Percentiles rank a stretch among this genome's conserved stretches.
phyloP scores from a whole-genome alignment of 2,797 vertebrate genomes.

The Falco biarmicus region DNA sequence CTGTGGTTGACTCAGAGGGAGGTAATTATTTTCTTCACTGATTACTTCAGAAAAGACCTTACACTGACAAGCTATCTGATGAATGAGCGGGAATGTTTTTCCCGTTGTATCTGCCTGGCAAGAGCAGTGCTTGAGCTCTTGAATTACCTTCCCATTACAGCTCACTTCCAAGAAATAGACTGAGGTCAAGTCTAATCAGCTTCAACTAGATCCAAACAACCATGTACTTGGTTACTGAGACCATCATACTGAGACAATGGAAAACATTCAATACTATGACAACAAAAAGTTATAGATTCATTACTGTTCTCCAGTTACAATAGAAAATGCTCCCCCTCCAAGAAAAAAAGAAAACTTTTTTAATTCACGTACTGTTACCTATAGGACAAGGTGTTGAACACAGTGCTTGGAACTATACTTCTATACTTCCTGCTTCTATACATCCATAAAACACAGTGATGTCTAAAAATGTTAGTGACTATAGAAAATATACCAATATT shows the following conservation, averaged over 20 bases:
- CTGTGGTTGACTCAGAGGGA: background rate
- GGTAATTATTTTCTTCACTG: background rate
- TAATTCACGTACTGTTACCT: background rate
- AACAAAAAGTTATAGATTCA: background rate
- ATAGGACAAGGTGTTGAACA: background rate
- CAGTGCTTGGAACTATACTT: background rate
- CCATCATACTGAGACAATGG: background rate
- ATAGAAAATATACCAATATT: background rate
- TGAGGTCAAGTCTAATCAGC: background rate
- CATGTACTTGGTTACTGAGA: background rate
- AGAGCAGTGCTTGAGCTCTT: background rate
- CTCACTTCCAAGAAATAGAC: background rate
- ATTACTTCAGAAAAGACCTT: background rate
- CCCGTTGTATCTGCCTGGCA: background rate
- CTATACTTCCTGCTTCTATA: background rate
- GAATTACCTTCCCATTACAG: background rate
- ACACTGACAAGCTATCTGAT: background rate
- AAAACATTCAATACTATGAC: background rate
- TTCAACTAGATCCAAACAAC: background rate
- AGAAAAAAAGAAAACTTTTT: background rate
- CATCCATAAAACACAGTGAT: background rate
- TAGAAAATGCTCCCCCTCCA: background rate
- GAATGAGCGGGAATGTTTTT: background rate
- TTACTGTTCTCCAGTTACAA: background rate
- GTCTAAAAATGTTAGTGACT: background rate